Base-by-base conservation (phyloP, 2,888 invertebrate species). In the Cryptocephalus primarius region DNA sequence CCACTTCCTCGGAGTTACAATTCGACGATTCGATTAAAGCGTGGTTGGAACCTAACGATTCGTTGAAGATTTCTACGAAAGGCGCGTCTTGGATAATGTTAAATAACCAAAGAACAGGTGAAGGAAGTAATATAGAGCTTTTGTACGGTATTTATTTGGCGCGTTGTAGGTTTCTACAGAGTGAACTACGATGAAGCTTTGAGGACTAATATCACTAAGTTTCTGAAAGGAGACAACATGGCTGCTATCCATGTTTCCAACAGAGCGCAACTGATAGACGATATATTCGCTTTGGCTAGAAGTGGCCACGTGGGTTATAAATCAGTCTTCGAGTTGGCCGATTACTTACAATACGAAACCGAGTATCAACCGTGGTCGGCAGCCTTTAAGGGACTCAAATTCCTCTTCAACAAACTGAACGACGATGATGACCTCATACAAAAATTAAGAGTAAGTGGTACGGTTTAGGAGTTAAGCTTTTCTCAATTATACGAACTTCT, bases 351-450 rank as follows among this genome's bases (percentile, higher is more conserved):
- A 44, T 69, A 75, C 9, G 87, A 88, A 66, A 74, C 67, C 0
- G 76, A 82, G 10, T 88, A 87, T 58, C 72, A 85, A n/a, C 88
- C 92, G 0, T 92, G 90, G 91, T 72, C 75, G 6, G 74, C 85
- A 0, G 84, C 84, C 22, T 72, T 77, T 40, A 72, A 62, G 34
- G 71, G 67, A 0, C 66, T 74, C 31, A 58, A 56, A 4, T 74
- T 61, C 45, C 11, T 59, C 22, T n/a, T 50, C 32, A 47, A 49
- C 22, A 53, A 49, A 36, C 42, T 56, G n/a, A 53, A 55, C 44
- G 42, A 41, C 1, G 46, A 49, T 8, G 47, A 51, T n/a, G 45
- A 49, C 12, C 39, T 13, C 11, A 44, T 49, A 13, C 32, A 55
- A 32, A 51, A 51, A 45, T 55, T 53, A 48, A 22, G 44, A 44